Base-by-base conservation (phyloP, 2,113 vertebrate species). In the Macroglossus sobrinus region DNA sequence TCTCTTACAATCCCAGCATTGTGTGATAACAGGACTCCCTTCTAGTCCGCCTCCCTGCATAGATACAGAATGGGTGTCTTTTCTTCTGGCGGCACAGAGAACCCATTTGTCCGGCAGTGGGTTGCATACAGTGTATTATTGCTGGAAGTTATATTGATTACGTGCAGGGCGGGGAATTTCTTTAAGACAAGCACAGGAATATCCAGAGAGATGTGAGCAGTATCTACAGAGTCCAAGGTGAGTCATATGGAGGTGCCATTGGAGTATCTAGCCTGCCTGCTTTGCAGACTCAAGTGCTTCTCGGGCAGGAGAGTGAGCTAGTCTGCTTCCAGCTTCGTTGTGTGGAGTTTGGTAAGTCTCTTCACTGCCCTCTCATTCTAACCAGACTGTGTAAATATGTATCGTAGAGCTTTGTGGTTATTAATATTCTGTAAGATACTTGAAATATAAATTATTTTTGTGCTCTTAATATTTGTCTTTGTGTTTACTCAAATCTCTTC, bases 311-410 rank as follows among this genome's bases (percentile, higher is more conserved):
- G 59, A 53, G 72, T 64, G 79, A 75, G 68, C 30, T 50, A 63
- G 45, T 43, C 71, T 59, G 38, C 81, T 45, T 18, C n/a, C 82
- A 18, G 10, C 8, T 22, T 9, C 19, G 43, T 30, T 4, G 40
- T 45, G 64, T 47, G 90, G 57, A 8, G 2, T 53, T 74, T 40
- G 97, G 97, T 97, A 92, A 97, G 97, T 97, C 91, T 84, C 78
- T 63, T 82, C 28, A 11, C 10, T 0, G 3, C 1, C 6, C 30
- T 96, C 14, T 8, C 1, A 0, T 47, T 53, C 61, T 79, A 38
- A 11, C 59, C n/a, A 13, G 53, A 30, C 57, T 55, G 3, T 80
- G 35, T 53, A 35, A 50, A 40, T 71, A 7, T 12, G 30, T 8
- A 7, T 30, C 26, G 22, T 14, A 3, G 53, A 47, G n/a, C 64